Base-by-base conservation (phyloP, 23 tunicate genomes). In the Halocynthia roretzi region DNA sequence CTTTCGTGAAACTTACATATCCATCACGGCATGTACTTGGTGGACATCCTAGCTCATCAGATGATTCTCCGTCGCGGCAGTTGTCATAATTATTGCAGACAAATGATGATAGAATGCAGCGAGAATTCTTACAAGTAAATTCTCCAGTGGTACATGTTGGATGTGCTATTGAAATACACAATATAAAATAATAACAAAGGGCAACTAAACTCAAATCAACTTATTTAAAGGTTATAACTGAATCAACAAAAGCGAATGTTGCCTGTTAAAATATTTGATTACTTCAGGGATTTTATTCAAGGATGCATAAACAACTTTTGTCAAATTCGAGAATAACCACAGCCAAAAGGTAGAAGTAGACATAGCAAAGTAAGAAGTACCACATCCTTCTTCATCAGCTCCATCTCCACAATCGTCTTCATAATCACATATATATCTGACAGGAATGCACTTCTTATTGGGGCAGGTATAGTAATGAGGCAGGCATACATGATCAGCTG, bases 351-450 rank as follows among this genome's bases (percentile, higher is more conserved):
- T 31, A 31, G 44, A 31, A 31, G 44, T 31, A 31, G 2, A 31
- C 44, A 21, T 15, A 71, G 23, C 56, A 55, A 20, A 53, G 17
- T 20, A 9, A 8, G 20, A 78, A 78, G 78, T 77, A 84, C 89
- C 68, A 70, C 89, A 84, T 5, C 78, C 89, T 17, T 57, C 49
- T 80, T 89, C 96, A 50, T 89, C 96, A n/a, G 96, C 75, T 17
- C 84, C 83, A 61, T 89, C 96, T 6, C 96, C 96, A 62, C 96
- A 89, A 70, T 89, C 96, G 61, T 89, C 83, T 52, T 70, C 75
- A 54, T 60, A 62, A 62, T 89, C 80, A 75, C 96, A 89, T 12
- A 83, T 58, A 70, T 65, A 72, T 8, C 74, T 68, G 5, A 89
- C 48, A 52, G 83, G 77, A 70, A 89, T 89, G 71, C 96, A 89